Conservation (phyloP, 2,888 invertebrate species). For the Hermaeophaga mercurialis region DNA sequence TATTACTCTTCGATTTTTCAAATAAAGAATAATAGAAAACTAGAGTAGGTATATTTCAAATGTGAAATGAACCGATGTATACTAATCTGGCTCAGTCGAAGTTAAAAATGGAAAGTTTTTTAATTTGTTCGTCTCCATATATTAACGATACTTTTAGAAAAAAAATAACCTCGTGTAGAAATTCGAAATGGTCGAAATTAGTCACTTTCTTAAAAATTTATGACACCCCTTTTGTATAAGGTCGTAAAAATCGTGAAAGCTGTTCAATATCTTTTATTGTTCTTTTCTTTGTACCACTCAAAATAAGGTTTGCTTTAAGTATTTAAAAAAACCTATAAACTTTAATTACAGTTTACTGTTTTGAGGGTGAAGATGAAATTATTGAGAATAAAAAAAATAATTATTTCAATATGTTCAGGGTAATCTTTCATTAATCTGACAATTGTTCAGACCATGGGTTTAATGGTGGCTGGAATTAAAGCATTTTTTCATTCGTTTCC, state of each 20-base stretch:
- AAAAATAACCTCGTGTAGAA: background rate
- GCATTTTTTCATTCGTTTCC: slow-evolving; percentile 8
- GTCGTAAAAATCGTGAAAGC: background rate
- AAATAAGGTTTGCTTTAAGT: background rate
- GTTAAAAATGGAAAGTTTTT: slow-evolving; percentile 1
- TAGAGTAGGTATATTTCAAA: too few relatives aligned
- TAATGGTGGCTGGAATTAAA: background rate
- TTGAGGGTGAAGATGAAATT: too few relatives aligned
- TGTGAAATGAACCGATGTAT: too few relatives aligned
- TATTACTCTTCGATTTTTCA: too few relatives aligned
- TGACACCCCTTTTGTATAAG: slow-evolving; percentile 1
- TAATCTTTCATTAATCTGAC: too few relatives aligned
- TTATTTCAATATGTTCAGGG: too few relatives aligned
- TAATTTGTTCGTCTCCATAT: background rate
- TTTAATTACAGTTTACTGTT: too few relatives aligned
- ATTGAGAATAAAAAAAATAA: too few relatives aligned
- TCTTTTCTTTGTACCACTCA: background rate
- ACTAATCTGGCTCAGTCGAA: too few relatives aligned
- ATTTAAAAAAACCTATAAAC: too few relatives aligned
- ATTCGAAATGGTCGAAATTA: background rate
- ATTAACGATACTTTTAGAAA: background rate
- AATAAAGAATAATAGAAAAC: too few relatives aligned
- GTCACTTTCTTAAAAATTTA: background rate
- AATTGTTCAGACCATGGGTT: background rate
- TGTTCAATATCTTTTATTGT: background rate